Evolutionary conservation across 2,888 invertebrate genomes (phyloP).

Genomic region (Lasiommata megera): DNA sequence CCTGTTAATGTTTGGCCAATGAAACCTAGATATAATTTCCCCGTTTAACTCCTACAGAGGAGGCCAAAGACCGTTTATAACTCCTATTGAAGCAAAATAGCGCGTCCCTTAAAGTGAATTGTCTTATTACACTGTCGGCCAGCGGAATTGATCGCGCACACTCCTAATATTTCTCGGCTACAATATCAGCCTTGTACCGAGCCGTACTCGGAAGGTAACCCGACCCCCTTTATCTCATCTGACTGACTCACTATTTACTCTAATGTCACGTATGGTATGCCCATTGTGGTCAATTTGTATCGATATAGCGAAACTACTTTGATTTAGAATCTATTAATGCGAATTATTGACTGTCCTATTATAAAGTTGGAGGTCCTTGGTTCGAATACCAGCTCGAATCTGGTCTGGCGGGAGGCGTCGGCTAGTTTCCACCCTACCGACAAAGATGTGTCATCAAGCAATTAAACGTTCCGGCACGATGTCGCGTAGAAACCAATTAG

Average conservation of each 20-base stretch:
- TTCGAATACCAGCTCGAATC: too few relatives aligned
- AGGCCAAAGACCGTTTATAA: not conserved
- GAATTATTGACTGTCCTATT: too few relatives aligned
- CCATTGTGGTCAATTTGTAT: constrained; percentile 9
- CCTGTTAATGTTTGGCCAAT: too few relatives aligned
- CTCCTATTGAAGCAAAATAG: not conserved
- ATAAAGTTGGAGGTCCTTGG: too few relatives aligned
- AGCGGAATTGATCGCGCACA: constrained; percentile 5
- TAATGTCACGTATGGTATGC: constrained; percentile 19
- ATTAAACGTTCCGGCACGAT: too few relatives aligned
- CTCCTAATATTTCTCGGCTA: constrained; percentile 7
- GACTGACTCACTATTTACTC: constrained; percentile 28
- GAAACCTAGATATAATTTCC: too few relatives aligned
- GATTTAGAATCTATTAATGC: too few relatives aligned
- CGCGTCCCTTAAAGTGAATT: not conserved
- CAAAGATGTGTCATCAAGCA: too few relatives aligned
- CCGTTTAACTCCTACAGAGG: too few relatives aligned
- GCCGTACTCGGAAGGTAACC: constrained; percentile 30
- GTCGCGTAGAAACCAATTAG: too few relatives aligned
- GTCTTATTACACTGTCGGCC: constrained; percentile 9
- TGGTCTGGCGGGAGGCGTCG: too few relatives aligned
- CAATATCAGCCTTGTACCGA: constrained; percentile 16
- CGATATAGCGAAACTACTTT: not conserved
- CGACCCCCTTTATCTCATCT: constrained; percentile 29
- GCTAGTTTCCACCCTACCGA: too few relatives aligned